Base-by-base conservation (phyloP, 2,888 invertebrate genomes). In the Meteorus colon region DNA sequence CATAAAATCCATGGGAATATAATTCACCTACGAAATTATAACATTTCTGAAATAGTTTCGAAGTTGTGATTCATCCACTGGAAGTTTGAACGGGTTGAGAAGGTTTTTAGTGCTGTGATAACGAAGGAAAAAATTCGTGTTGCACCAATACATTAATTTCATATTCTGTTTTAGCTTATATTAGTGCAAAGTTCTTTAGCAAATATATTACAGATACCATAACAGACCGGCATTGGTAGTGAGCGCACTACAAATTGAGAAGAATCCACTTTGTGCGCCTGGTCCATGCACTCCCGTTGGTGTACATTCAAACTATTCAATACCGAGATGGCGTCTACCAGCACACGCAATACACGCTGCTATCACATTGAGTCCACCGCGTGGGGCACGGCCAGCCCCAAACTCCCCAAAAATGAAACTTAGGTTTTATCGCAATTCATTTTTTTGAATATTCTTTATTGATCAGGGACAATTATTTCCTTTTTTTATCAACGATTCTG, bases 401-500 rank as follows among this genome's bases (percentile, higher is more conserved):
- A 94, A 95, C 83, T 96, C 96, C 86, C 97, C 97, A 80, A 97
- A 97, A 92, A 95, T 97, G 94, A 97, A 97, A 91, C 92, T 97
- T 90, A 96, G 97, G 96, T 96, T 66, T 27, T 55, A 55, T 55
- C 10, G 55, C 55, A 55, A 55, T 73, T 24, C 68, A 70, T 37
- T 74, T 45, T 68, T 66, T 34, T 65, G 37, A n/a, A 12, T 41
- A 12, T 65, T 16, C n/a, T 65, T 34, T 63, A 62, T 29, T 62
- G 12, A 34, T 34, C 0, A 4, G 5, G 12, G 29, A 63, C 5
- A 34, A 16, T 29, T 72, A 63, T 66, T 95, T 34, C 89, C 81
- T 84, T 82, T 78, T 81, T 41, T 55, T 72, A 69, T 63, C 80
- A 79, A 78, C 77, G 81, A 77, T 80, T 76, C 72, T 76, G 71